Evolutionary conservation across 30 jellyfish, hydroid and myxozoan genomes (phyloP), one percentile per base, ranked within the genome.

Genomic region (Euphysa ruthae): DNA sequence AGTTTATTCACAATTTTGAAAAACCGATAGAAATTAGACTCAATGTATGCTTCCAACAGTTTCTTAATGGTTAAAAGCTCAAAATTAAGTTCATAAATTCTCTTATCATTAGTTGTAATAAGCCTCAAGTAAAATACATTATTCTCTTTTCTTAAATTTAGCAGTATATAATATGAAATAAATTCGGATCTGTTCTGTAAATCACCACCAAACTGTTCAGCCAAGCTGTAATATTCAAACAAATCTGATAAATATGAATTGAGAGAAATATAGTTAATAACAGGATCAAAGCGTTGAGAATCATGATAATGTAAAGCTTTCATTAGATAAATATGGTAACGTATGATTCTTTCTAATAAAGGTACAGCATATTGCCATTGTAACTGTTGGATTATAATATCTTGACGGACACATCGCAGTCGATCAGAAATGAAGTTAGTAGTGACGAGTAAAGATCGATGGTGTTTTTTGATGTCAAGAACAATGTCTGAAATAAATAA

Each of bases 391-490:
- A 88, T 58, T 8, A 74, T 51, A 73, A 79, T 34, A 35, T 88
- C 97, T 60, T 80, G 94, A 2, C 87, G 66, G 16, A 88, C 75
- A 10, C 91, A 82, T 33, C 94, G 72, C 14, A 88, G 43, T 74
- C 97, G 51, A 62, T 88, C 97, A 15, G 94, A 56, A 25, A 70
- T 79, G 35, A 88, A 88, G 43, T 68, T 61, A 3, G 75, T 68
- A 3, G 75, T 43, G 20, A 35, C 71, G 1, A 68, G 32, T 63
- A 16, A 63, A 18, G 35, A 24, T 13, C 42, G 32, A 14, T 30
- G 22, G 28, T 63, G 70, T 18, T 30, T 63, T 7, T 28, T 12
- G 18, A 33, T 19, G 2, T 63, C 77, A 43, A 63, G 65, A 28
- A 63, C 38, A 4, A 29, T n/a, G 6, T 51, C 72, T 58, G 43